phyloP scores from a whole-genome alignment of 2,797 vertebrate genomes.

The Anas bernieri region DNA sequence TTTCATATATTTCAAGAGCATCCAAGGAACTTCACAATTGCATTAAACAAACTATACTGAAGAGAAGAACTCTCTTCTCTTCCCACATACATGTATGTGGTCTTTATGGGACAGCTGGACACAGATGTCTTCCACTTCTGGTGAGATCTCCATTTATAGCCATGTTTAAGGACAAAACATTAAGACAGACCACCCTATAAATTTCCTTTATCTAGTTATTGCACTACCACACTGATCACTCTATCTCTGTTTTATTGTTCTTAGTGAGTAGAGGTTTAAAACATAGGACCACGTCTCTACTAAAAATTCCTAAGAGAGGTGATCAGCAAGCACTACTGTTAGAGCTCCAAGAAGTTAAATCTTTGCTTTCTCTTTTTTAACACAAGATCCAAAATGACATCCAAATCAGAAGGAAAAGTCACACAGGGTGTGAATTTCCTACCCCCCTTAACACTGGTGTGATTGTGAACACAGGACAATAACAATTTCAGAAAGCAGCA shows the following conservation, averaged over 20 bases:
- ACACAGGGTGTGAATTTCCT: neutral
- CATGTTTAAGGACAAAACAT: neutral
- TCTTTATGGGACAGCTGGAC: neutral
- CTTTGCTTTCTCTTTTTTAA: neutral
- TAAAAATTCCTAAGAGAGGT: neutral
- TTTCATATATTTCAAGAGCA: neutral
- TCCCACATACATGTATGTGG: neutral
- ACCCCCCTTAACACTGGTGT: neutral
- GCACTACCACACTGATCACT: neutral
- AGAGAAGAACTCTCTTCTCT: neutral
- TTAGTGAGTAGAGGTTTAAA: neutral
- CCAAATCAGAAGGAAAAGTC: neutral
- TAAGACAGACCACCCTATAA: neutral
- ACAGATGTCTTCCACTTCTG: neutral
- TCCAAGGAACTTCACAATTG: neutral
- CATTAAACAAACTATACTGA: neutral
- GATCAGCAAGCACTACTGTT: neutral
- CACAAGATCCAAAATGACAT: neutral
- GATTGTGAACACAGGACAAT: neutral
- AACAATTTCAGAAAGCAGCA: neutral
- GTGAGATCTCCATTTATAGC: neutral
- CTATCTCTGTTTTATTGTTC: neutral
- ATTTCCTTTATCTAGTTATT: neutral
- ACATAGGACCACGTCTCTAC: neutral
- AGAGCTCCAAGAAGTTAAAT: neutral